Evolutionary conservation across 2,888 invertebrate genomes (phyloP).

Genomic region (Melipona bicolor): DNA sequence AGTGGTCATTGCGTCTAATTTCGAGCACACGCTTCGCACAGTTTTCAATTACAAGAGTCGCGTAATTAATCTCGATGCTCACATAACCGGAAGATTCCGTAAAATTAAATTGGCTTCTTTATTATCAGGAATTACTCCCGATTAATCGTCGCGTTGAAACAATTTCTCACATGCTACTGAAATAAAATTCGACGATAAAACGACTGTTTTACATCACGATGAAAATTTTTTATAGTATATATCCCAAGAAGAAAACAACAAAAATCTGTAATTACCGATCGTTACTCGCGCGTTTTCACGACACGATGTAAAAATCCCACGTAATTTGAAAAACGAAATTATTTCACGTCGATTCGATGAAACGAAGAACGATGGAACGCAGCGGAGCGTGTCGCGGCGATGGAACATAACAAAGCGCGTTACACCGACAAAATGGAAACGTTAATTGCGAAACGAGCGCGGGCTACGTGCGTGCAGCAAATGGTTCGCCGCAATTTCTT

Average conservation of each 20-base stretch:
- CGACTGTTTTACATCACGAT: neutral
- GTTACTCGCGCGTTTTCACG: neutral
- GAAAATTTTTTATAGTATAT: neutral
- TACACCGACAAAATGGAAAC: slow-evolving; percentile 1
- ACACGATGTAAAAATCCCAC: neutral
- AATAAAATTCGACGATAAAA: neutral
- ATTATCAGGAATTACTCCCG: no score
- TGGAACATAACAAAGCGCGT: neutral
- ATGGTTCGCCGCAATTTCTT: slow-evolving; percentile 56
- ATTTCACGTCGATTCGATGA: neutral
- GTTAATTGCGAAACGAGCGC: slow-evolving; percentile 40
- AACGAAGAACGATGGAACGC: neutral
- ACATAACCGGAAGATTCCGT: neutral
- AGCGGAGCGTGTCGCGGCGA: no score
- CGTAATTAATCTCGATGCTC: slow-evolving; percentile 23
- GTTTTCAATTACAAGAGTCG: slow-evolving; percentile 14
- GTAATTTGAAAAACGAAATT: neutral
- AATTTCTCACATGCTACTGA: neutral
- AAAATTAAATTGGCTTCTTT: slow-evolving; percentile 5
- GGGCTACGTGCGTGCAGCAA: slow-evolving; percentile 22
- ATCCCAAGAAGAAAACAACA: neutral
- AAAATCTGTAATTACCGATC: neutral
- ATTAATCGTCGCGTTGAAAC: neutral
- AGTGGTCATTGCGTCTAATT: neutral
- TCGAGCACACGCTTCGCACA: neutral